These are phyloP conservation scores for Phymanthus crucifer DNA, from an alignment of 92 coral and sea anemone species.

Conservation along the genomic window DNA sequence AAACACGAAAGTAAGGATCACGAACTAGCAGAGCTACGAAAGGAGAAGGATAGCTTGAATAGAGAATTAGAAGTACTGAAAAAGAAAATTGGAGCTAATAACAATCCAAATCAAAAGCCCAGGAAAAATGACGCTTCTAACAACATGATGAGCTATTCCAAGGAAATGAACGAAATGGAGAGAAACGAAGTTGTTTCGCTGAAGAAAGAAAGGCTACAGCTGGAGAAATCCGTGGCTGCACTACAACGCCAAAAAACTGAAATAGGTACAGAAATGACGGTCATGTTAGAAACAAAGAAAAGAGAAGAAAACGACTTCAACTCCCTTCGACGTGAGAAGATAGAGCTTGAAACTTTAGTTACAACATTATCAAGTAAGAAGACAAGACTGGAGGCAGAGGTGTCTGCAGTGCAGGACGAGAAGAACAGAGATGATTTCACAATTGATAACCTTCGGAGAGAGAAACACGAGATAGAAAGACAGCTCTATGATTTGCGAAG, in stretches of 20 bases:
- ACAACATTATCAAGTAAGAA: constrained; percentile 71
- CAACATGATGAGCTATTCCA: constrained; percentile 20
- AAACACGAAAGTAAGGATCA: constrained; percentile 47
- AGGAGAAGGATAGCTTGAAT: constrained; percentile 65
- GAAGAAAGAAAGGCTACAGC: constrained; percentile 71
- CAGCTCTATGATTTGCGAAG: constrained; percentile 64
- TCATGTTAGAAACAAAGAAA: constrained; percentile 56
- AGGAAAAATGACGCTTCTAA: constrained; percentile 4
- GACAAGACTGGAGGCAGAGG: constrained; percentile 77
- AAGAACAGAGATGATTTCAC: constrained; percentile 56
- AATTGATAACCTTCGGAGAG: constrained; percentile 56
- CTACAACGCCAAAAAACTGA: constrained; percentile 78
- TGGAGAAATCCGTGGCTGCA: constrained; percentile 70
- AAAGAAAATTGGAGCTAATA: constrained; percentile 37
- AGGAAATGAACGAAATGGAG: constrained; percentile 56
- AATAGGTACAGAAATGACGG: constrained; percentile 71
- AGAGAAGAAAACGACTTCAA: constrained; percentile 72
- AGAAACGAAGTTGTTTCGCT: constrained; percentile 52
- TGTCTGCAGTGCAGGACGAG: constrained; percentile 42
- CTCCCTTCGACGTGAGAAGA: constrained; percentile 65
- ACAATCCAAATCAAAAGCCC: constrained; percentile 1
- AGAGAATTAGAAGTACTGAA: constrained; percentile 42
- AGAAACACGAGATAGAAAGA: constrained; percentile 68
- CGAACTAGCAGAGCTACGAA: constrained; percentile 44
- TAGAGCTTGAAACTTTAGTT: constrained; percentile 72